Base-by-base conservation (phyloP, 2,113 vertebrate species). In the Sinocyclocheilus anshuiensis region DNA sequence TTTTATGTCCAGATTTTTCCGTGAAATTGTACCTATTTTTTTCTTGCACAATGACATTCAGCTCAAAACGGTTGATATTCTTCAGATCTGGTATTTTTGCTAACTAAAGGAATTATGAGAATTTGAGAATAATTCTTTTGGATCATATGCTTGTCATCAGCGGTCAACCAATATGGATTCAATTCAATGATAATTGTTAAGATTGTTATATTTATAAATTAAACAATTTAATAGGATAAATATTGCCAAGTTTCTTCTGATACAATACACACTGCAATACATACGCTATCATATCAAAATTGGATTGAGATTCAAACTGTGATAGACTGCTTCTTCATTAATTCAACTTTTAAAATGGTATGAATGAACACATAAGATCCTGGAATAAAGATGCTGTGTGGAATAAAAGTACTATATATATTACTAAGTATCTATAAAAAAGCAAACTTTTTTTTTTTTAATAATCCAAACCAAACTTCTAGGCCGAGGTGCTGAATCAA, bases 401-500 rank as follows among this genome's bases (percentile, higher is more conserved):
- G 0, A 53, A 53, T 53, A 53, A 53, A 48, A 50, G 12, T 50
- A 50, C 12, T n/a, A n/a, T 63, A 63, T n/a, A 61, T 63, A 63
- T 15, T 16, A 53, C 50, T 26, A n/a, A 63, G 3, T 26, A 24
- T 0, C 20, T n/a, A n/a, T 10, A n/a, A 61, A 61, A 61, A 61
- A 61, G 9, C 0, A 4, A 9, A 65, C n/a, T 29, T 48, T 65
- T 81, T 29, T 24, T 18, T 33, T 29, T 29, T 29, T 2, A 26
- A 81, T 20, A 1, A 81, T 29, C 42, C 22, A 76, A 75, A 75
- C 22, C 72, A 48, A 76, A 76, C 74, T 75, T 75, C 33, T 48
- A 24, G 39, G 18, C 74, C 61, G 69, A 22, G 80, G 77, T 87
- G 88, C 22, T 81, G 11, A 65, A 36, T 13, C 72, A 42, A 80